These are phyloP conservation scores for Grammomys surdaster DNA, from an alignment of 2,113 vertebrate genomes.

Conservation along the genomic window DNA sequence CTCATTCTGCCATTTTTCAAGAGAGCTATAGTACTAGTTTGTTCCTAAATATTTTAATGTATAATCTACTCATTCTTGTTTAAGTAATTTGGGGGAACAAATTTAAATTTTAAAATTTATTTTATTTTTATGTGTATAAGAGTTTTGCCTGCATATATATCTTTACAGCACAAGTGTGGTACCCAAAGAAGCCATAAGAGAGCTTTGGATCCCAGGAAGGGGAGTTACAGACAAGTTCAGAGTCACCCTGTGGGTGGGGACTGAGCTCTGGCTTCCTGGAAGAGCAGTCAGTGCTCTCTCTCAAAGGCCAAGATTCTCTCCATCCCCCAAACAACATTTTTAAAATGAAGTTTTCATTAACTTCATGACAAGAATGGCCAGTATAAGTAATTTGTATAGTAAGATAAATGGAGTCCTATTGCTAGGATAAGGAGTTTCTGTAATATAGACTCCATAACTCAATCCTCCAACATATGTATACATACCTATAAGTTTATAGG, in stretches of 20 bases:
- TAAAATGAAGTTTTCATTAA: conserved; percentile 26
- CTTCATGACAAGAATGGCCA: background rate
- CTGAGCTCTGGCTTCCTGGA: background rate
- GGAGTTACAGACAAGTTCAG: background rate
- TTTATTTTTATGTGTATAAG: background rate
- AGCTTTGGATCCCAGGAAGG: background rate
- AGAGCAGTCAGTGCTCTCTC: background rate
- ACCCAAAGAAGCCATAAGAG: background rate
- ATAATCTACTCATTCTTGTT: background rate
- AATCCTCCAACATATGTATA: background rate
- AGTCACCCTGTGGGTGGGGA: background rate
- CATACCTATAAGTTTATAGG: background rate
- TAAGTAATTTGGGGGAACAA: background rate
- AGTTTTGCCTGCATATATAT: background rate
- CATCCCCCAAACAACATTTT: background rate
- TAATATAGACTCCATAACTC: background rate
- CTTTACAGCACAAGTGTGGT: background rate
- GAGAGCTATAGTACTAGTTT: background rate
- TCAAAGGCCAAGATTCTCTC: background rate
- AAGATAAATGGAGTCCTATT: background rate
- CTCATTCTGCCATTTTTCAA: conserved; percentile 4
- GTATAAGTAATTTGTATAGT: background rate
- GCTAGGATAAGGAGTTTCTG: background rate
- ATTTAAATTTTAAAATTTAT: background rate
- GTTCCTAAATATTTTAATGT: background rate